Percentiles rank a stretch among this genome's conserved stretches.
Conservation (phyloP, 2,113 vertebrate species). For the Limanda limanda region DNA sequence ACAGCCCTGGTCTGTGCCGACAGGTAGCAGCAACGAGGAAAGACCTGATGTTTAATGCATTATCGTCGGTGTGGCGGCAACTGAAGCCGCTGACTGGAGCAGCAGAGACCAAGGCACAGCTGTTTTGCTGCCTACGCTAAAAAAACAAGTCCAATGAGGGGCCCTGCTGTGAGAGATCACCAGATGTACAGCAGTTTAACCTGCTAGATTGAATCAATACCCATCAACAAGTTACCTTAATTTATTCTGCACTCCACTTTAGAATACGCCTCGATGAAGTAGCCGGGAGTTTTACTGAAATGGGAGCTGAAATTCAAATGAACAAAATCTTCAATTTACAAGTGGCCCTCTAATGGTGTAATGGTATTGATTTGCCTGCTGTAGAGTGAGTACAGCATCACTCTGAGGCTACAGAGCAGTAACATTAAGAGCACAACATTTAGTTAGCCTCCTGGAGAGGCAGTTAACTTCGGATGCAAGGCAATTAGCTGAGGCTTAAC, state of each 20-base stretch:
- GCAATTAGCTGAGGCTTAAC: slow-evolving; percentile 29
- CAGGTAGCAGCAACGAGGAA: slow-evolving; percentile 34
- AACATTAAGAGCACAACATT: slow-evolving; percentile 5
- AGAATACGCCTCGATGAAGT: not conserved
- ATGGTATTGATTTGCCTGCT: slow-evolving; percentile 10
- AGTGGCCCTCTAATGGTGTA: not conserved
- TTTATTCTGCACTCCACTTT: not conserved
- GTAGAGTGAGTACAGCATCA: not conserved
- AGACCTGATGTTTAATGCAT: slow-evolving; percentile 54
- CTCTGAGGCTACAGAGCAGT: slow-evolving; percentile 13
- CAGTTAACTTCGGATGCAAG: slow-evolving; percentile 31
- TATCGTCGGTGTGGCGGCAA: not conserved
- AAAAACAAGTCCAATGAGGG: not conserved
- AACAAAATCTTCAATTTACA: not conserved
- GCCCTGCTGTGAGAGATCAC: not conserved
- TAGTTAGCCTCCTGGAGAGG: slow-evolving; percentile 15
- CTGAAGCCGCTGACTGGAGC: not conserved
- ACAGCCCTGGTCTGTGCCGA: slow-evolving; percentile 23
- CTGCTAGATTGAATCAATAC: not conserved
- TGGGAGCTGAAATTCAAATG: not conserved
- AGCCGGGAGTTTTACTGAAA: not conserved
- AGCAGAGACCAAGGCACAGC: slow-evolving; percentile 11
- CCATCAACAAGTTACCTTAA: not conserved
- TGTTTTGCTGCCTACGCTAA: not conserved
- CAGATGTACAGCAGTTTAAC: not conserved